Conservation (phyloP, 2,888 invertebrate genomes). For the Epirrhoe tristata region DNA sequence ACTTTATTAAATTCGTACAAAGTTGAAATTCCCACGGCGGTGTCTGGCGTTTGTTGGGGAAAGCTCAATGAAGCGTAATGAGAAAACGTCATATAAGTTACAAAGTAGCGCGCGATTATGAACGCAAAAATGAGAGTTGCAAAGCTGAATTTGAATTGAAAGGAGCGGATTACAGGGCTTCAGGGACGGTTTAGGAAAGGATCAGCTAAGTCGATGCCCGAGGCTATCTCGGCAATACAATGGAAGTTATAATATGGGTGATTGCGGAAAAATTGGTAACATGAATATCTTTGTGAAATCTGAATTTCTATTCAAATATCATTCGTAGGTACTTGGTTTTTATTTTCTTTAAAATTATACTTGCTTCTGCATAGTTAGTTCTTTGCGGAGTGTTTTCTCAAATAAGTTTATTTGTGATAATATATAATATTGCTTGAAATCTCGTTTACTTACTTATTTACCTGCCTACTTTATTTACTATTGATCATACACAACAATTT, state of each 20-base stretch:
- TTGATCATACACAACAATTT: slow-evolving; percentile 1
- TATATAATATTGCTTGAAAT: not conserved
- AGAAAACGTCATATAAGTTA: slow-evolving; percentile 80
- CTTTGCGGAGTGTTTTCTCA: not conserved
- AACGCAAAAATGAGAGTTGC: slow-evolving; percentile 57
- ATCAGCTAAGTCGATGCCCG: slow-evolving; percentile 74
- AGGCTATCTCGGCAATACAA: slow-evolving; percentile 77
- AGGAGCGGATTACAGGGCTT: slow-evolving; percentile 54
- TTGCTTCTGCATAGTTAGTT: not conserved
- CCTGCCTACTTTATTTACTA: not conserved
- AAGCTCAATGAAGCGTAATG: slow-evolving; percentile 54
- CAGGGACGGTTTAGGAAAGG: slow-evolving; percentile 73
- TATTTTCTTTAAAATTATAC: slow-evolving; percentile 15
- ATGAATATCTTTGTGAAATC: slow-evolving; percentile 47
- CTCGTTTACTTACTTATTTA: not conserved
- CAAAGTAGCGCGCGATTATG: slow-evolving; percentile 65
- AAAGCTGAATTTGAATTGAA: slow-evolving; percentile 65
- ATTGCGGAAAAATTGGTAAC: slow-evolving; percentile 75
- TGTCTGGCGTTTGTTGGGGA: slow-evolving; percentile 62
- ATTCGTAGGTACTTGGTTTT: slow-evolving; percentile 19
- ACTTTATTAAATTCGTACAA: slow-evolving; percentile 54
- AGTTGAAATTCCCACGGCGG: slow-evolving; percentile 46
- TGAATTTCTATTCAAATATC: slow-evolving; percentile 23
- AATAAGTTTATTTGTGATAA: not conserved
- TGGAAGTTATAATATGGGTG: slow-evolving; percentile 78